Percentiles rank a stretch among this genome's conserved stretches.
Conservation (phyloP, 2,113 vertebrate species). For the Ptychochromis oligacanthus region DNA sequence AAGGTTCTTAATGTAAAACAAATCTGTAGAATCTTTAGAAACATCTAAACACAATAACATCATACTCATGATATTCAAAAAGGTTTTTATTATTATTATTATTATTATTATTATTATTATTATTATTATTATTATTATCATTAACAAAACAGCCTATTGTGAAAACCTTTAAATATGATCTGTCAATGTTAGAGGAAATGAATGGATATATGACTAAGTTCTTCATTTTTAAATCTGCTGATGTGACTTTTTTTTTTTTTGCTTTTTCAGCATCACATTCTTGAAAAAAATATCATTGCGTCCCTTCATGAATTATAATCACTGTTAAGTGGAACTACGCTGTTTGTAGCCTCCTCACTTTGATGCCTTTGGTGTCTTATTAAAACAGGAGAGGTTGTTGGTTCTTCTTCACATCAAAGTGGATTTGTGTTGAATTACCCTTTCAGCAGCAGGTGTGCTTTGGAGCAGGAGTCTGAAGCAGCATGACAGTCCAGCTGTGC, state of each 20-base stretch:
- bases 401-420: slow-evolving; percentile 57
- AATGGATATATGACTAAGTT: not conserved
- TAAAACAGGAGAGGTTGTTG: slow-evolving; percentile 37
- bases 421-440: slow-evolving; percentile 31
- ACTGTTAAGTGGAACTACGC: not conserved
- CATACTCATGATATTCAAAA: not conserved
- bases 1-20: not conserved
- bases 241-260: not conserved
- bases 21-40: not conserved
- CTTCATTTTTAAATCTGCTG: not conserved
- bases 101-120: not conserved
- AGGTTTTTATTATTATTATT: not conserved
- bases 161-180: not conserved
- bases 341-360: slow-evolving; percentile 24
- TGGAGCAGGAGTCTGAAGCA: slow-evolving; percentile 30
- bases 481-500: slow-evolving; percentile 35
- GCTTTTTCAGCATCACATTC: not conserved
- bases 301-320: slow-evolving; percentile 1
- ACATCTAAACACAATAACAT: not conserved
- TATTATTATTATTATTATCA: not conserved
- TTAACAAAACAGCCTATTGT: not conserved
- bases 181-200: not conserved
- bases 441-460: slow-evolving; percentile 59
- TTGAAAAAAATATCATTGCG: not conserved
- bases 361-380: slow-evolving; percentile 48